Percentiles rank a stretch among this genome's conserved stretches.
Conservation (phyloP, 2,888 invertebrate genomes). For the Sipha maydis region DNA sequence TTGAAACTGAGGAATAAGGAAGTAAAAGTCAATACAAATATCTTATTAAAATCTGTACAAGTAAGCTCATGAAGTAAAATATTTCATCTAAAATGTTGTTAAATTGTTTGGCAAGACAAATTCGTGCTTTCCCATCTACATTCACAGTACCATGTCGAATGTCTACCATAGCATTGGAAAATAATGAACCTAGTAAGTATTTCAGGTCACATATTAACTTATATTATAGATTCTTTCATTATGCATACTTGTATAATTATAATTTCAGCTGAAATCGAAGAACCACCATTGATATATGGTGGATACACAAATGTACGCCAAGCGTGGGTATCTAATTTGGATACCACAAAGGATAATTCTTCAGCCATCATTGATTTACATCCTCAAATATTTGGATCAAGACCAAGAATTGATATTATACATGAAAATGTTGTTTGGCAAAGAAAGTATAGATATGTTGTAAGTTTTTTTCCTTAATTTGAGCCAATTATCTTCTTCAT, state of each 20-base stretch:
- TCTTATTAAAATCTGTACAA: neutral
- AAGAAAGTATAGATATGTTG: conserved; percentile 79
- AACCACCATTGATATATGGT: conserved; percentile 43
- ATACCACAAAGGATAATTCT: conserved; percentile 79
- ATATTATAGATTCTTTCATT: neutral
- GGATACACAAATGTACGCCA: conserved; percentile 70
- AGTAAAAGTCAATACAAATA: neutral
- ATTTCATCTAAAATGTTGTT: conserved; percentile 41
- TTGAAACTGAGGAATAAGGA: neutral
- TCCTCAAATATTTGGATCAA: conserved; percentile 84
- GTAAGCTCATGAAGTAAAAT: neutral
- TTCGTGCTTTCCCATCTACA: conserved; percentile 19
- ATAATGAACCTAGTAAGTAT: conserved; percentile 1
- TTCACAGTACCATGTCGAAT: conserved; percentile 29
- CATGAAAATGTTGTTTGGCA: conserved; percentile 91
- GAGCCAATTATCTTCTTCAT: neutral
- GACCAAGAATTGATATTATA: conserved; percentile 87
- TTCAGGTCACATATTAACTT: neutral
- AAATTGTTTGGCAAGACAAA: conserved; percentile 52
- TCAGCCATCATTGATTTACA: conserved; percentile 89
- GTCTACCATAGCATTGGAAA: neutral
- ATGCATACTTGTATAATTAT: neutral
- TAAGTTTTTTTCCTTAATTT: conserved; percentile 67
- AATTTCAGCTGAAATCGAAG: conserved; percentile 10
- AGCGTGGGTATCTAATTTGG: conserved; percentile 88